phyloP scores from a whole-genome alignment of 2,888 invertebrate genomes.

The Copidosoma aretas region DNA sequence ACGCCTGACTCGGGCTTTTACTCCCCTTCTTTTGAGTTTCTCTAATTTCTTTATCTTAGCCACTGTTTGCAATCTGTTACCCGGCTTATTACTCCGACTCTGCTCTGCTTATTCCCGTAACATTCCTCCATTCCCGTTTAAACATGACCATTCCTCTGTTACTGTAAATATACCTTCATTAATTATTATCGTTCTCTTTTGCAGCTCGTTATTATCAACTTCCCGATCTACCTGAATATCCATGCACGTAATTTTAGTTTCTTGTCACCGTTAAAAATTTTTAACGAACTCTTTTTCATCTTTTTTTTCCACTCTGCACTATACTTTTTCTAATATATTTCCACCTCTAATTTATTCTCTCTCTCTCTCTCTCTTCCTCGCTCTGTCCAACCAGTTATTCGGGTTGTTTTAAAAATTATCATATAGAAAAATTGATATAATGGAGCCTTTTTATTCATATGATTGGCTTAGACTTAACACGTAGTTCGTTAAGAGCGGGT shows the following conservation, averaged over 20 bases:
- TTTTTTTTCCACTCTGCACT: conserved; percentile 29
- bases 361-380: neutral
- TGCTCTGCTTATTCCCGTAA: conserved; percentile 20
- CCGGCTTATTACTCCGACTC: conserved; percentile 31
- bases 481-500: no score
- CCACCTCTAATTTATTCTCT: conserved; percentile 30
- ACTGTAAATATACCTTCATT: conserved; percentile 4
- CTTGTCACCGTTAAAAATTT: conserved; percentile 38
- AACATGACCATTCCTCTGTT: no score
- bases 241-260: conserved; percentile 24
- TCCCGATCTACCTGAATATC: conserved; percentile 20
- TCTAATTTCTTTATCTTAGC: conserved; percentile 27
- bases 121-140: neutral
- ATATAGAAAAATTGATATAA: no score
- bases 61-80: conserved; percentile 40
- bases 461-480: no score
- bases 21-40: conserved; percentile 3
- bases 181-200: conserved; percentile 30
- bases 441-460: no score
- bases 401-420: no score
- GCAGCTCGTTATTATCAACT: conserved; percentile 26
- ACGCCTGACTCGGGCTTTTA: conserved; percentile 12
- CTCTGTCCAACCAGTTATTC: no score
- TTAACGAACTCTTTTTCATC: conserved; percentile 40
- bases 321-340: conserved; percentile 40